Evolutionary conservation across 2,888 invertebrate genomes (phyloP), one percentile per base, ranked within the genome.

Genomic region (Acanthosepion esculentum): DNA sequence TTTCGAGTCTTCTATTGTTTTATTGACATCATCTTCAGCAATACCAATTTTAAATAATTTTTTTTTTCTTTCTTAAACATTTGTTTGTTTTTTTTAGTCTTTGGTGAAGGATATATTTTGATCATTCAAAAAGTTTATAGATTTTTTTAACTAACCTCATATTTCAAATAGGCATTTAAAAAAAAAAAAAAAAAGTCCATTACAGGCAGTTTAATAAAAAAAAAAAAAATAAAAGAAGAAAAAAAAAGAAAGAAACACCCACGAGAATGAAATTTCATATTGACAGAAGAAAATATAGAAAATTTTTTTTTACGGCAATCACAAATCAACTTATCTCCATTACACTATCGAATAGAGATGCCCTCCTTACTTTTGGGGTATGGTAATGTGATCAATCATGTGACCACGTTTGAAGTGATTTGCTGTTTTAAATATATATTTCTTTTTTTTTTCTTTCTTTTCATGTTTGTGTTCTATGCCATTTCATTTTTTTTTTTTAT

Each of bases 131-230:
- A 55, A 18, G 55, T 55, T 55, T 29, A 64, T 78, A 78, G 10
- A n/a, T 10, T 78, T n/a, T 78, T 78, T 78, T 18, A 78, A n/a
- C n/a, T 78, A n/a, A 78, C 78, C 78, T 78, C 78, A 78, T 78
- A 78, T 78, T 78, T n/a, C 78, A 78, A 78, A 78, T 78, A 78
- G 29, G 78, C 78, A 78, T 78, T 78, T 78, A n/a, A n/a, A n/a
- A 50, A 50, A 50, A 50, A 12, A 12, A n/a, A 23, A 6, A 20
- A 23, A 0, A 20, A 59, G 8, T 78, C 15, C n/a, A 78, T 78
- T 78, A n/a, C n/a, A 15, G 78, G 29, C 8, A 10, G 4, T 8
- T n/a, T 12, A 78, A n/a, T 12, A 78, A n/a, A 78, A 78, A n/a
- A 78, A 78, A n/a, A 78, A 78, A 64, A 18, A 64, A 26, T 29